These are phyloP conservation scores for Ctenicera cuprea DNA, from an alignment of 2,888 invertebrate species.

Conservation along the genomic window DNA sequence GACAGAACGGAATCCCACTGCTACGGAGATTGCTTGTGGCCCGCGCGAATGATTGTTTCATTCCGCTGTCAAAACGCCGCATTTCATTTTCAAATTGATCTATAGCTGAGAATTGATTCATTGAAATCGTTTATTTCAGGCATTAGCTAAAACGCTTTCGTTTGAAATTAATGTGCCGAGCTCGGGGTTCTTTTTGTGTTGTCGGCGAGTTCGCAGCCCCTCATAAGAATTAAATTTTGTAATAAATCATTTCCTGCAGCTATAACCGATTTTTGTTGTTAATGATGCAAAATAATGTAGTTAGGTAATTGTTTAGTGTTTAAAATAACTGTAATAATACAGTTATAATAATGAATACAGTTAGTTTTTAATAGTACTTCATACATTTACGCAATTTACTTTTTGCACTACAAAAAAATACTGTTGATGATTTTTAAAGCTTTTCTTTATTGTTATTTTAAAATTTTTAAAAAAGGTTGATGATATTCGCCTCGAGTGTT, in stretches of 20 bases:
- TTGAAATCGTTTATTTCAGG: conserved; percentile 60
- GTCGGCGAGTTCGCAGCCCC: conserved; percentile 43
- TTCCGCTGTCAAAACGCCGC: conserved; percentile 54
- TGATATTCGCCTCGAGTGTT: too few relatives aligned
- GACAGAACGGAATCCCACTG: conserved; percentile 50
- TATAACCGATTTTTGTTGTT: conserved; percentile 27
- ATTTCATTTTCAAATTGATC: conserved; percentile 58
- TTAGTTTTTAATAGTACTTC: too few relatives aligned
- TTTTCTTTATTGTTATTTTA: too few relatives aligned
- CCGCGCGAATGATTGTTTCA: conserved; percentile 50
- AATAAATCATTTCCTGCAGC: conserved; percentile 43
- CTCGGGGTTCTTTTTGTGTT: conserved; percentile 37
- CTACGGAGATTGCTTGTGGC: conserved; percentile 50
- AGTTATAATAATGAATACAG: too few relatives aligned
- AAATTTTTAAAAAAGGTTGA: too few relatives aligned
- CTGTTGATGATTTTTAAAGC: too few relatives aligned
- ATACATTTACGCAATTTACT: too few relatives aligned
- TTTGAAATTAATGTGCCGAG: conserved; percentile 57
- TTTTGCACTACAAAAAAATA: too few relatives aligned
- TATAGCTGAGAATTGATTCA: conserved; percentile 61
- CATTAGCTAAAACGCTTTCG: conserved; percentile 60
- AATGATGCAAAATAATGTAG: conserved; percentile 11
- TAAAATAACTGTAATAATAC: not conserved
- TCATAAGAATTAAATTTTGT: conserved; percentile 46
- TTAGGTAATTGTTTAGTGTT: conserved; percentile 6